Base-by-base conservation (phyloP, 2,113 vertebrate genomes). In the Parotia lawesii region DNA sequence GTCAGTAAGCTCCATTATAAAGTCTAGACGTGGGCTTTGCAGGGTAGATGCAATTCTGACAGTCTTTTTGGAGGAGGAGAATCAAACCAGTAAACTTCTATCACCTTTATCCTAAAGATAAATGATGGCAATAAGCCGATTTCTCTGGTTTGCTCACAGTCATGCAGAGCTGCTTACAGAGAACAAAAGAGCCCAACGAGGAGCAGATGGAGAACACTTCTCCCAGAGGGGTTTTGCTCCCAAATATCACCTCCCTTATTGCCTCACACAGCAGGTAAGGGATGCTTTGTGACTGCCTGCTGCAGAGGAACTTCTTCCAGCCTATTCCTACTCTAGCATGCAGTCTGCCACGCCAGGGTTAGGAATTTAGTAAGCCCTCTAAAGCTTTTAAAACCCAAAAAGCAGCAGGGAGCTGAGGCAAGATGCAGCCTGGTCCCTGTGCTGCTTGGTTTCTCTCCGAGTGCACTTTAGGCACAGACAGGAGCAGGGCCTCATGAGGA, bases 1-100 rank as follows among this genome's bases (percentile, higher is more conserved):
- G 82, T 80, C 85, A 81, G 85, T 95, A 91, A 96, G 93, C 90
- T 92, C 88, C 67, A 78, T 95, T 95, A 96, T 5, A 13, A 91
- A 91, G 95, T 96, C 96, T 96, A 97, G 95, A 96, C 93, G 65
- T 50, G 79, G 85, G 82, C 75, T 95, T 95, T 95, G 94, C 0
- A 0, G 90, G 71, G 48, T 33, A 69, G 73, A 67, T 83, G 75
- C 44, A 64, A 83, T 94, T 84, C 96, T 94, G 82, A 58, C 84
- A 88, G 93, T 75, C 57, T 75, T 94, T 86, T 86, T 35, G 75
- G 48, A 88, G 69, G 78, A 28, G 74, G 72, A 81, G 72, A 83
- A 93, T 86, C 94, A 96, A 88, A 88, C 75, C 76, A 28, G 85
- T 53, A 79, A 96, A 91, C 69, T 95, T 94, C 93, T 89, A 96